Conservation (phyloP, 2,888 invertebrate species). For the Empis livida region DNA sequence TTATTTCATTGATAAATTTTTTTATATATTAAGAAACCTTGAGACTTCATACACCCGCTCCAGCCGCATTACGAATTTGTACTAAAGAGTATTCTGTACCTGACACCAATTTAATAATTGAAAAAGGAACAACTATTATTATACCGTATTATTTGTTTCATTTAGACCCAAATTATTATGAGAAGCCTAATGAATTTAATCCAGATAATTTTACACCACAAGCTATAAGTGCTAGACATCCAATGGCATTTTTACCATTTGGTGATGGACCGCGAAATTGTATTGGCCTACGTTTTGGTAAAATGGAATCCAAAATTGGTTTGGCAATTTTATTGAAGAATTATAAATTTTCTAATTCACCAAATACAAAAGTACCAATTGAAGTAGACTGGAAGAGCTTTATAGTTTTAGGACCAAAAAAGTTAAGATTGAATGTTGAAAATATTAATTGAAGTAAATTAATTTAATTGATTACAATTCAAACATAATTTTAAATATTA, state of each 20-base stretch:
- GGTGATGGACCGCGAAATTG: conserved; percentile 32
- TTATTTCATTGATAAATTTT: background rate
- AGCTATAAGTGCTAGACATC: conserved; percentile 39
- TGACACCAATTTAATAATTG: conserved; percentile 32
- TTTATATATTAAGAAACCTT: conserved; percentile 30
- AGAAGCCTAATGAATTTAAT: conserved; percentile 44
- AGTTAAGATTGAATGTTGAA: background rate
- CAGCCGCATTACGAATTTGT: conserved; percentile 31
- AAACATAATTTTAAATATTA: too few relatives aligned
- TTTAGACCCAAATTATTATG: conserved; percentile 41
- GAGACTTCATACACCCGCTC: conserved; percentile 40
- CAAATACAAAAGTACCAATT: background rate
- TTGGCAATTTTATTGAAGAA: conserved; percentile 21
- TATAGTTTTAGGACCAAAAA: background rate
- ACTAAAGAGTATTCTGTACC: conserved; percentile 34
- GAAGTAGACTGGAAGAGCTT: background rate
- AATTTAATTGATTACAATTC: conserved; percentile 9
- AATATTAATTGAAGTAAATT: background rate
- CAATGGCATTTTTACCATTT: conserved; percentile 26
- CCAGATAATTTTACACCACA: conserved; percentile 47
- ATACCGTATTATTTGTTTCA: conserved; percentile 42
- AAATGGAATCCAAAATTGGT: conserved; percentile 27
- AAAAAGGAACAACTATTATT: conserved; percentile 36
- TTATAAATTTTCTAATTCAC: conserved; percentile 18
- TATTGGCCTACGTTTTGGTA: conserved; percentile 30